These are phyloP conservation scores for Malthinus flaveolus DNA, from an alignment of 2,888 invertebrate genomes.

Conservation along the genomic window DNA sequence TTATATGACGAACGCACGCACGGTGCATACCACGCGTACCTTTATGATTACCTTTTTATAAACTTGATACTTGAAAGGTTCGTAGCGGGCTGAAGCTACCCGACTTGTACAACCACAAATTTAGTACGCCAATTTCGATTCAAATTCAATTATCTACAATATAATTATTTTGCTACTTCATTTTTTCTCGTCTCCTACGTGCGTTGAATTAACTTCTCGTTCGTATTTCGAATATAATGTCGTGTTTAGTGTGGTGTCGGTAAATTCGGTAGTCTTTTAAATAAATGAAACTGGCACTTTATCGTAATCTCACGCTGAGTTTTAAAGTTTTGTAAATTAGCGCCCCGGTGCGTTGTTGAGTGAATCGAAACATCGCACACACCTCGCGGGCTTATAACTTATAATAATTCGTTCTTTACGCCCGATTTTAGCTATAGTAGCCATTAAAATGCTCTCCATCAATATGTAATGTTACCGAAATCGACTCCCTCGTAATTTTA, in stretches of 20 bases:
- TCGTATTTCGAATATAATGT: too few relatives aligned
- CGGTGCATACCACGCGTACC: slow-evolving; percentile 41
- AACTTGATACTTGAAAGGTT: too few relatives aligned
- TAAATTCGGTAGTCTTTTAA: too few relatives aligned
- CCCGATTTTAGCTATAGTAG: slow-evolving; percentile 42
- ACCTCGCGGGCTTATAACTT: slow-evolving; percentile 40
- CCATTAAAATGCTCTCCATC: slow-evolving; percentile 36
- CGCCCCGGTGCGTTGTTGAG: slow-evolving; percentile 34
- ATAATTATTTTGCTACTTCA: not conserved
- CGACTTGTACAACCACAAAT: too few relatives aligned
- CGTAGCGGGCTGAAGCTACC: slow-evolving; percentile 9
- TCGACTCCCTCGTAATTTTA: too few relatives aligned
- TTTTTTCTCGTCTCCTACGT: not conserved
- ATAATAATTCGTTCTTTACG: slow-evolving; percentile 47
- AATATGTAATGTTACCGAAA: slow-evolving; percentile 31
- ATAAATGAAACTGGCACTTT: too few relatives aligned
- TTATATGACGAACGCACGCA: slow-evolving; percentile 40
- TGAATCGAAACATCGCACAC: slow-evolving; percentile 18
- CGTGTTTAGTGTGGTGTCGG: too few relatives aligned
- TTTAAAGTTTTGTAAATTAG: slow-evolving; percentile 37
- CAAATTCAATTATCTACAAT: too few relatives aligned
- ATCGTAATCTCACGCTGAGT: not conserved
- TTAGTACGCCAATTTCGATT: slow-evolving; percentile 4
- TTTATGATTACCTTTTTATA: slow-evolving; percentile 37
- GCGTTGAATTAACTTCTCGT: too few relatives aligned